These are phyloP conservation scores for Barypeithes pellucidus DNA, from an alignment of 2,888 invertebrate species.

Conservation along the genomic window DNA sequence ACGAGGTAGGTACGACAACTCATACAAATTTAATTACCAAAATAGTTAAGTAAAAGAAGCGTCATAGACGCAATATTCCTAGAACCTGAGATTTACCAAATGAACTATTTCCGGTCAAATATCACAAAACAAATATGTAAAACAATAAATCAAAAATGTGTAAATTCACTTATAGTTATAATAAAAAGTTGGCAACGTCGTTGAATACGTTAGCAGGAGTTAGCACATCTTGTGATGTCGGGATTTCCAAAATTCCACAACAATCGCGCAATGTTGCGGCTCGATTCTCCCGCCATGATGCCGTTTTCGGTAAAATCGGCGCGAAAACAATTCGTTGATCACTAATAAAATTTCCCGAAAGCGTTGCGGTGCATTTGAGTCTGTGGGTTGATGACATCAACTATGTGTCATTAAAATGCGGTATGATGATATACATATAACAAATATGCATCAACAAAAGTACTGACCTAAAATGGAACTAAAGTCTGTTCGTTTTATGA, in stretches of 20 bases:
- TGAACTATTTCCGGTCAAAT: no score
- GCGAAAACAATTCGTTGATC: constrained; percentile 17
- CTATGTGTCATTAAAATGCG: neutral
- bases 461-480: no score
- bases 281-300: constrained; percentile 6
- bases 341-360: constrained; percentile 24
- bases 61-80: no score
- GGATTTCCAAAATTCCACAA: constrained; percentile 59
- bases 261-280: constrained; percentile 52
- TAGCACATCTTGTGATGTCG: constrained; percentile 43
- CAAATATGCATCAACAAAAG: neutral
- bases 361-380: neutral
- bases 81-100: no score
- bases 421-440: neutral
- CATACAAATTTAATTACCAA: no score
- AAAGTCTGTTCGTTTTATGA: no score
- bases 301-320: constrained; percentile 39
- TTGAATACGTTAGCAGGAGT: neutral
- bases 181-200: constrained; percentile 33
- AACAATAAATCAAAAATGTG: constrained; percentile 9
- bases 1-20: no score
- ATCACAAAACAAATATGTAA: constrained; percentile 1
- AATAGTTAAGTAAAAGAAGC: no score
- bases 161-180: constrained; percentile 11
- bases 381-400: constrained; percentile 3